Evolutionary conservation across 2,797 vertebrate species (phyloP), one percentile per base, ranked within the genome.

Genomic region (Pygocentrus nattereri): DNA sequence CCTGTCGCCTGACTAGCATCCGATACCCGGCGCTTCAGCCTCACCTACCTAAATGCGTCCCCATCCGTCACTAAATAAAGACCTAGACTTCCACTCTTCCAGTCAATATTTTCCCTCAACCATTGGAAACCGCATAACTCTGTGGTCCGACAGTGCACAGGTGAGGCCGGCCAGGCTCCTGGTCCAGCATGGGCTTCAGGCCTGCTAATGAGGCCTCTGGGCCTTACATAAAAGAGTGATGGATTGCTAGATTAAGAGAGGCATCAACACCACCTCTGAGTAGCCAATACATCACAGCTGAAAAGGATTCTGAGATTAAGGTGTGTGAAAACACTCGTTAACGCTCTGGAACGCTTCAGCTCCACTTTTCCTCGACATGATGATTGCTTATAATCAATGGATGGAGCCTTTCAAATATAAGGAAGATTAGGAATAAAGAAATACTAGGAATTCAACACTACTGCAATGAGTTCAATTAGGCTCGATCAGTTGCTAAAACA

Each of bases 11-110:
- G 83, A 73, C n/a, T 16, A 79, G 58, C 73, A 73, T 30, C 62
- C 38, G 7, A 31, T 70, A 27, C 65, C 56, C 12, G 18, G 21
- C 61, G 56, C 72, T 73, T 62, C 47, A 23, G 52, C 38, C 58
- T 77, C 69, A 75, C 67, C 49, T 56, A 71, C 68, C 74, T 56
- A 70, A 76, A 68, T 54, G 71, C 12, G 62, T 73, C 49, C 65
- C 56, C 27, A 54, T 44, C 59, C 4, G 13, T 38, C 25, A 62
- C 83, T 85, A 86, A 83, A 83, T 81, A 85, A 86, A 85, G 78
- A 69, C 27, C 18, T 11, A 31, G 54, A 56, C 23, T 41, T 50
- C 72, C 49, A 56, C 65, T n/a, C n/a, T 81, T 54, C 25, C 71
- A 41, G 75, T 67, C 52, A 80, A 75, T 76, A 72, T 84, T 82